Evolutionary conservation across 2,113 vertebrate species (phyloP).

Genomic region (Stegastes partitus): DNA sequence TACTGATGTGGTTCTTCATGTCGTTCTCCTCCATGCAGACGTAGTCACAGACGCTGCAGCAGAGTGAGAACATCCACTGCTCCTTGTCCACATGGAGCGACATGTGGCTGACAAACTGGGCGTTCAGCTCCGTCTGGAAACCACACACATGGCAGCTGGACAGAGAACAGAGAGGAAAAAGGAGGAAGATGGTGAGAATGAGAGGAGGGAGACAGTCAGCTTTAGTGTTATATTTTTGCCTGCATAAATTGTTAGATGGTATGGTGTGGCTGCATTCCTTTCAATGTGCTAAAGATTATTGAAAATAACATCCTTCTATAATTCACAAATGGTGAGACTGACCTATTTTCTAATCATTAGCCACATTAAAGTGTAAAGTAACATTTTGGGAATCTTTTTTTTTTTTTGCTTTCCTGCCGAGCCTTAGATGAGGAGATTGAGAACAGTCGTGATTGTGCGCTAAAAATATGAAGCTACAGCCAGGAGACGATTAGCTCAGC

Average conservation of each 20-base stretch:
- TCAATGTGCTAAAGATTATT: constrained; percentile 8
- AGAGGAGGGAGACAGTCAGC: constrained; percentile 34
- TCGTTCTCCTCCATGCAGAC: constrained; percentile 97
- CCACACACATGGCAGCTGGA: constrained; percentile 97
- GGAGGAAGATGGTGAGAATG: constrained; percentile 42
- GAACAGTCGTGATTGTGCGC: neutral
- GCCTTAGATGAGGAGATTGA: neutral
- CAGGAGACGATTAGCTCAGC: neutral
- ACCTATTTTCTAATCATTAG: constrained; percentile 10
- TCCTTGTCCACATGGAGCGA: constrained; percentile 99
- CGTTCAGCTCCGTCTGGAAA: constrained; percentile 98
- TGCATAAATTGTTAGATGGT: constrained; percentile 53
- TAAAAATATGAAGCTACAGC: neutral
- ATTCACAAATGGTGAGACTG: constrained; percentile 6
- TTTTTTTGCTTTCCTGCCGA: constrained; percentile 2
- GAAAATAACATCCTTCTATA: constrained; percentile 1
- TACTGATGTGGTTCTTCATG: constrained; percentile 93
- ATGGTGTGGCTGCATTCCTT: constrained; percentile 21
- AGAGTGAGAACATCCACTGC: constrained; percentile 99
- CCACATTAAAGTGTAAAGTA: neutral
- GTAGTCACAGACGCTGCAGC: constrained; percentile 95
- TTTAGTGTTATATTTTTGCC: constrained; percentile 54
- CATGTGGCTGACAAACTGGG: constrained; percentile 99
- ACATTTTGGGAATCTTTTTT: neutral
- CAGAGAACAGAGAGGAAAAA: constrained; percentile 66